Conservation (phyloP, 2,113 vertebrate species). For the Lepidothrix coronata region DNA sequence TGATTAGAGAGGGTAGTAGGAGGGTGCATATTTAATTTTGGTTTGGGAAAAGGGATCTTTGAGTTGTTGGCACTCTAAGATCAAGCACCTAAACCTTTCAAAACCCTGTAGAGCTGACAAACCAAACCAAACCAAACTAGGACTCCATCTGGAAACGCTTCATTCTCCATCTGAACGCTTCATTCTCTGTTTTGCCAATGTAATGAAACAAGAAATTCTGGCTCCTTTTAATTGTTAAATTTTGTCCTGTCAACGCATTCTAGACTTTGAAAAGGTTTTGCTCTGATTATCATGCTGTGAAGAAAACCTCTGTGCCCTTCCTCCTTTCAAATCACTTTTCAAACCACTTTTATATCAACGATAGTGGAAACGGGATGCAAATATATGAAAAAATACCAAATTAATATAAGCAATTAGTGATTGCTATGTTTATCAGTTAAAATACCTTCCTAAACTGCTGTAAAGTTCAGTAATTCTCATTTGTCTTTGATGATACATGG, state of each 20-base stretch:
- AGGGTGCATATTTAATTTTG: not conserved
- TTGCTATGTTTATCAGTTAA: not conserved
- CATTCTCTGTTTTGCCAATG: not conserved
- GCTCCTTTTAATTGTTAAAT: slow-evolving; percentile 1
- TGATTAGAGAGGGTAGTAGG: not conserved
- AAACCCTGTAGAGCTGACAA: slow-evolving; percentile 8
- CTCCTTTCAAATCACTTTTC: not conserved
- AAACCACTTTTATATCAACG: not conserved
- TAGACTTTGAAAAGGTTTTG: slow-evolving; percentile 11
- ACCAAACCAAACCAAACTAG: not conserved
- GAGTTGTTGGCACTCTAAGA: not conserved
- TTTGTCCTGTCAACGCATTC: slow-evolving; percentile 32
- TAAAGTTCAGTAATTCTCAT: not conserved
- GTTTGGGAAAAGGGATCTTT: not conserved
- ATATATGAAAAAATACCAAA: not conserved
- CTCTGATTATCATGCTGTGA: slow-evolving; percentile 13
- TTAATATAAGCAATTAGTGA: not conserved
- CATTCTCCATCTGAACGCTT: not conserved
- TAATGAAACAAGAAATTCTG: not conserved
- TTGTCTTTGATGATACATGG: not conserved
- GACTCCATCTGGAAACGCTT: slow-evolving; percentile 21
- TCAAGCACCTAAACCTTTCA: not conserved
- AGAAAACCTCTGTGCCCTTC: not conserved
- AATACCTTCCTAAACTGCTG: not conserved
- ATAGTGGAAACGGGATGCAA: not conserved